Conservation (phyloP, 1,140 invertebrate genomes). For the Antheraea mylitta region DNA sequence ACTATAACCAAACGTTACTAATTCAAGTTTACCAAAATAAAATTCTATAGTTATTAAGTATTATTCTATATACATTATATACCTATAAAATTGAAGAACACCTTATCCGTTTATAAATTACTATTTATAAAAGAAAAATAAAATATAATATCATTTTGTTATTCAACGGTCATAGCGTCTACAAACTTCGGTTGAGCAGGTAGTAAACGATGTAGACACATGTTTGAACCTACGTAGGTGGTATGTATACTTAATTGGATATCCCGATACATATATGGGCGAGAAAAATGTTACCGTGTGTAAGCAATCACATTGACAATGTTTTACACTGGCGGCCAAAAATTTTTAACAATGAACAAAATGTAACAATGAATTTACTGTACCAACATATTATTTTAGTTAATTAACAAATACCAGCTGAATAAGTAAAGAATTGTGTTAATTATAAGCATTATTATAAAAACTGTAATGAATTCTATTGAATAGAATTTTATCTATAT, state of each 20-base stretch:
- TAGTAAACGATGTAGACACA: conserved; percentile 5
- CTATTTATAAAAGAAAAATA: background rate
- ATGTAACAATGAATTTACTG: background rate
- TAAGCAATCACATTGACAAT: background rate
- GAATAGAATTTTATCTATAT: too few species aligned
- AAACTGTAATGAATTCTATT: too few species aligned
- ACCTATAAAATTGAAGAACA: background rate
- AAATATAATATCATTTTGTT: conserved; percentile 25
- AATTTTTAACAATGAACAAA: background rate
- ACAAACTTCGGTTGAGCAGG: conserved; percentile 16
- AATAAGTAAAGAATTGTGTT: too few species aligned
- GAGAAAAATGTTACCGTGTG: background rate
- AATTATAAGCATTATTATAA: too few species aligned
- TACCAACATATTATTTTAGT: too few species aligned
- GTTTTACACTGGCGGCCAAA: conserved; percentile 11
- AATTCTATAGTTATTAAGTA: too few species aligned
- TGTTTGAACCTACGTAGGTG: background rate
- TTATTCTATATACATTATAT: too few species aligned
- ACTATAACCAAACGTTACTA: too few species aligned
- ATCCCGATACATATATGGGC: background rate
- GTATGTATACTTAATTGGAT: conserved; percentile 5
- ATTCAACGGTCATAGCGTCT: conserved; percentile 21
- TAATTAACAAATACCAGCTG: too few species aligned
- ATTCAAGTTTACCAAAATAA: too few species aligned
- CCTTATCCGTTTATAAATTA: background rate